Base-by-base conservation (phyloP, 1,140 invertebrate species). In the Drosophila tani region DNA sequence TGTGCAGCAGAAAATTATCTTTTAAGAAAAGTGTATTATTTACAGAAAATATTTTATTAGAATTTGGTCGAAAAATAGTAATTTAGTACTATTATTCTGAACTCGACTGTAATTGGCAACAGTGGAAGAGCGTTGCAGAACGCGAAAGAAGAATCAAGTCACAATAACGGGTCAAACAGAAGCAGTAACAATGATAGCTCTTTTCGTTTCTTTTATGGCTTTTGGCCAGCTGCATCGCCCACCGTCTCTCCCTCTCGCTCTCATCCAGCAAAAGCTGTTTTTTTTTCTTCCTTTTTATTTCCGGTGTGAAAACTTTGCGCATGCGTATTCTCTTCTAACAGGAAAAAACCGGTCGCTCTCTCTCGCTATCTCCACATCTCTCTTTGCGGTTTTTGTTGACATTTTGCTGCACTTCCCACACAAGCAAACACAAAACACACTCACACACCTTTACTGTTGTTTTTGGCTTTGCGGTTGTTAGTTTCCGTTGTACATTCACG, bases 351-450 rank as follows among this genome's bases (percentile, higher is more conserved):
- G 75, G 75, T 58, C 62, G 27, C 27, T 70, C 68, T 67, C 51
- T 73, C 46, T 62, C 51, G 56, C 70, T 38, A 19, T 59, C 29
- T 47, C 17, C 41, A n/a, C 49, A 35, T 17, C 50, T 58, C 49
- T 74, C 46, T 68, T 57, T 64, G 45, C 38, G 50, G 60, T 63
- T 67, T 82, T 32, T 85, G 76, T 87, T 87, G 83, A 83, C 80
- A 81, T 87, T 83, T 74, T 59, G 43, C 21, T 88, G 83, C 83
- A 86, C 51, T 79, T 41, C 17, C 38, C 46, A 57, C 51, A 41
- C 64, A 29, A n/a, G 15, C 12, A 21, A 17, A 32, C 29, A 46
- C 45, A 45, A 12, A 9, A 5, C 49, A 49, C 38, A 56, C 5
- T 12, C 15, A 21, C 12, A 41, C 21, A 62, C 29, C 46, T 29